Conservation (phyloP, 1,140 invertebrate species). For the Drosophila seguyi region DNA sequence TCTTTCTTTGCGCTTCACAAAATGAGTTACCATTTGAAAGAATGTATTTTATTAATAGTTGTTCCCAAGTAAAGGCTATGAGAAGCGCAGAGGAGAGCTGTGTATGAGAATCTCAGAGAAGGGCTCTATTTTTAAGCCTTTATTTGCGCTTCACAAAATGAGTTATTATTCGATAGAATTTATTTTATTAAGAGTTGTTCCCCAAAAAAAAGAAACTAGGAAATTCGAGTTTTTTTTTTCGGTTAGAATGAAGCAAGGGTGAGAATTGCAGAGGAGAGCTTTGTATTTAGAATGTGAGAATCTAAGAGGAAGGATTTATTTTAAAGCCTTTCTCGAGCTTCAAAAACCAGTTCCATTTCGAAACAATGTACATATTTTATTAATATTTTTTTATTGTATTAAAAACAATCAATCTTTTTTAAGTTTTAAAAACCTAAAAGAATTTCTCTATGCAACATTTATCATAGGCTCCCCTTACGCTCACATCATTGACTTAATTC, state of each 20-base stretch:
- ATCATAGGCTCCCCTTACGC: slow-evolving; percentile 17
- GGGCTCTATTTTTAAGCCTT: background rate
- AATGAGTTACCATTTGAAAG: background rate
- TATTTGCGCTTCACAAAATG: background rate
- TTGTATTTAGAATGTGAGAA: no score
- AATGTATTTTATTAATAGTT: background rate
- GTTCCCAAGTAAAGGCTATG: background rate
- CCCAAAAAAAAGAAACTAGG: no score
- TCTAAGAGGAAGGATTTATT: no score
- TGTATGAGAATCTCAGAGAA: background rate
- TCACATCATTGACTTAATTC: slow-evolving; percentile 42
- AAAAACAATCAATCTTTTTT: background rate
- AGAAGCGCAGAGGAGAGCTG: background rate
- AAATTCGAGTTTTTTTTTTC: no score
- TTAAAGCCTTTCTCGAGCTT: no score
- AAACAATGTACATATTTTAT: background rate
- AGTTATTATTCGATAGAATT: background rate
- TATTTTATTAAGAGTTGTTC: no score
- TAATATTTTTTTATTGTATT: background rate
- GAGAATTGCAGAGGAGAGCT: no score
- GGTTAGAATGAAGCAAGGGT: no score
- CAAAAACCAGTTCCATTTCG: no score
- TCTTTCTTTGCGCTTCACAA: no score
- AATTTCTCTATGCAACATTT: slow-evolving; percentile 13
- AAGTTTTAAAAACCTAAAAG: background rate